These are phyloP conservation scores for Cremastinae sp. DNA, from an alignment of 2,888 invertebrate species.

Conservation along the genomic window DNA sequence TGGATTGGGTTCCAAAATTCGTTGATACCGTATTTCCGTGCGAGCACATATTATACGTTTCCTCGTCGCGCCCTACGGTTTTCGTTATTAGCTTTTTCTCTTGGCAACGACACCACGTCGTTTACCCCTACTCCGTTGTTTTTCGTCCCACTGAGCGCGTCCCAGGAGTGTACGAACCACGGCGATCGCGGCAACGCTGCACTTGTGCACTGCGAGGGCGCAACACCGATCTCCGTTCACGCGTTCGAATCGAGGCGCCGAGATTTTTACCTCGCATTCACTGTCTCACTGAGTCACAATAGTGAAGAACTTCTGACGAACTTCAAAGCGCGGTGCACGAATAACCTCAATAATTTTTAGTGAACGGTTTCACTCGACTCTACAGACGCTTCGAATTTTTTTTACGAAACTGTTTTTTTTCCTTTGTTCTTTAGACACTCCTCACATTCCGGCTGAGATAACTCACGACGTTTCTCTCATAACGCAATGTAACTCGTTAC, in stretches of 20 bases:
- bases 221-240: constrained; percentile 35
- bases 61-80: constrained; percentile 6
- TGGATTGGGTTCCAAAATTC: neutral
- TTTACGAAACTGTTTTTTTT: too few species aligned
- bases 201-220: constrained; percentile 58
- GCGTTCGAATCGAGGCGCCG: constrained; percentile 46
- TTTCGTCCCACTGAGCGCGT: constrained; percentile 28
- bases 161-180: constrained; percentile 60
- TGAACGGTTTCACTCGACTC: too few species aligned
- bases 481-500: too few species aligned
- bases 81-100: constrained; percentile 49
- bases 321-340: too few species aligned
- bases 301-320: constrained; percentile 1
- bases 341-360: too few species aligned
- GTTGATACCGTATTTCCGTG: neutral
- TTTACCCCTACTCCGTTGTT: constrained; percentile 9
- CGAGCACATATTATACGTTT: too few species aligned
- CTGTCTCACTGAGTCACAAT: constrained; percentile 6
- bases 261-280: constrained; percentile 19
- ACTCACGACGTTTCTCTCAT: too few species aligned
- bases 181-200: constrained; percentile 63
- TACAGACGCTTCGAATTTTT: too few species aligned
- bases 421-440: neutral
- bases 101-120: constrained; percentile 52
- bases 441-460: neutral